These are phyloP conservation scores for Trachurus trachurus DNA, from an alignment of 2,797 vertebrate genomes.

Conservation along the genomic window DNA sequence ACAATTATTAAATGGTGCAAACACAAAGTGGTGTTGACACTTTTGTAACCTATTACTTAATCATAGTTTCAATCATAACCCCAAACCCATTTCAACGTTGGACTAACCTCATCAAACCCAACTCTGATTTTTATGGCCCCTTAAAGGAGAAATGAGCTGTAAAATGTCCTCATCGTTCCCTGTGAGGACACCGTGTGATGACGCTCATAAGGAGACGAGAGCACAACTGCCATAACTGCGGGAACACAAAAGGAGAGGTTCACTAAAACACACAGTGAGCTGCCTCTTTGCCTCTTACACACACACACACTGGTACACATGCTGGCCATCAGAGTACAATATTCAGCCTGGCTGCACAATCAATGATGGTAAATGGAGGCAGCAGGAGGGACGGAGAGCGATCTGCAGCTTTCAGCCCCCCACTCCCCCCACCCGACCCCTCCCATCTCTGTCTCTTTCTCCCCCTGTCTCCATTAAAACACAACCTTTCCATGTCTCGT, in stretches of 20 bases:
- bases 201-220: conserved; percentile 28
- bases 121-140: not conserved
- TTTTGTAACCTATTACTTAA: not conserved
- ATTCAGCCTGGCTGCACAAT: conserved; percentile 69
- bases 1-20: not conserved
- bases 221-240: not conserved
- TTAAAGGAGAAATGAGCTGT: not conserved
- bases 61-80: not conserved
- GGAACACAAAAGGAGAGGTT: conserved; percentile 33
- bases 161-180: conserved; percentile 2
- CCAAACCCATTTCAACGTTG: not conserved
- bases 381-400: conserved; percentile 66
- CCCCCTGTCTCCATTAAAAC: conserved; percentile 54
- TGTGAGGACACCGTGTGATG: not conserved
- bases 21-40: too few relatives aligned
- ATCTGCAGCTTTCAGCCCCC: conserved; percentile 60
- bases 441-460: conserved; percentile 28
- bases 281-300: conserved; percentile 25
- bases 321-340: conserved; percentile 63
- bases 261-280: conserved; percentile 9
- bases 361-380: conserved; percentile 77
- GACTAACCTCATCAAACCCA: not conserved
- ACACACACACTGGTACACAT: conserved; percentile 47
- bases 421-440: conserved; percentile 37
- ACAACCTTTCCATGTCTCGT: conserved; percentile 60